A percentile compares a stretch with the other conserved stretches of the same genome.
Conservation (phyloP, 1,140 invertebrate genomes). For the Bacillus rossius region DNA sequence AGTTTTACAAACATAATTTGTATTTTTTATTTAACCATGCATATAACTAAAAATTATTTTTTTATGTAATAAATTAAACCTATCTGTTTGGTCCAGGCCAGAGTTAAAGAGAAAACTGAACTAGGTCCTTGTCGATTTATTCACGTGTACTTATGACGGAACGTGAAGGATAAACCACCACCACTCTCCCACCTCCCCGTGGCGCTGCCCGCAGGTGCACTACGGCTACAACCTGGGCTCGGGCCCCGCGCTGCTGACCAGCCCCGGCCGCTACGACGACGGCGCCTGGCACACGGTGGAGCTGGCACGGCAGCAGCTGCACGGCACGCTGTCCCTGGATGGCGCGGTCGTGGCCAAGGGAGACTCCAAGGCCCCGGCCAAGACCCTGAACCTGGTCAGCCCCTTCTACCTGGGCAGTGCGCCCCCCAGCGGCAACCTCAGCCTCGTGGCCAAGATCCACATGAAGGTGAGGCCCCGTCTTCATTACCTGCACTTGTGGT, state of each 20-base stretch:
- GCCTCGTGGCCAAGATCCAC: slow-evolving; percentile 3
- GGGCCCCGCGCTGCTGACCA: slow-evolving; percentile 53
- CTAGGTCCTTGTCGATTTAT: no score
- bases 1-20: no score
- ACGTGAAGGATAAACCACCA: no score
- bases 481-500: no score
- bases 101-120: no score
- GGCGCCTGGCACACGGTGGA: slow-evolving; percentile 78
- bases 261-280: slow-evolving; percentile 62
- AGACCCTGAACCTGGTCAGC: slow-evolving; percentile 54
- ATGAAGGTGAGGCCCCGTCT: slow-evolving; percentile 5
- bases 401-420: slow-evolving; percentile 81
- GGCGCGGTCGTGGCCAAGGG: slow-evolving; percentile 49
- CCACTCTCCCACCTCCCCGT: background rate
- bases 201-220: slow-evolving; percentile 43
- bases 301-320: slow-evolving; percentile 50
- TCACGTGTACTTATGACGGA: no score
- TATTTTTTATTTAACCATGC: no score
- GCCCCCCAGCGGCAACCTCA: slow-evolving; percentile 14
- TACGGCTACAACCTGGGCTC: slow-evolving; percentile 70
- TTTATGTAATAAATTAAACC: no score
- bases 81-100: no score
- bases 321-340: slow-evolving; percentile 65
- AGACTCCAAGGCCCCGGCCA: slow-evolving; percentile 47
- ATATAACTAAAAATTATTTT: no score